These are phyloP conservation scores for Coelopa pilipes DNA, from an alignment of 2,888 invertebrate species.

Conservation along the genomic window DNA sequence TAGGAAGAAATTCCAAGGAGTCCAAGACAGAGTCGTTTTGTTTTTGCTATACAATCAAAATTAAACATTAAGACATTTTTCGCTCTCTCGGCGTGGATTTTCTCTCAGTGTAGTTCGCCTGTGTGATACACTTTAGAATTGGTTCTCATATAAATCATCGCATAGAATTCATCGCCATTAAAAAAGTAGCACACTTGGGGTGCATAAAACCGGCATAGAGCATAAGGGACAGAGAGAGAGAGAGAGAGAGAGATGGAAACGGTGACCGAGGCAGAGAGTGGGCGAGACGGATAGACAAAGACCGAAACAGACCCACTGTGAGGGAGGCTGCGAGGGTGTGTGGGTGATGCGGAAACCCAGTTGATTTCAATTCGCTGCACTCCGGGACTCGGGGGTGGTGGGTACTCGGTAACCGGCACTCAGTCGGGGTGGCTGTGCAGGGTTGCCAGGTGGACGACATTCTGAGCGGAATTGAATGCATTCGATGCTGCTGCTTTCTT, in stretches of 20 bases:
- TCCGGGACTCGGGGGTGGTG: too few species aligned
- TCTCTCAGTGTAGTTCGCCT: conserved; percentile 15
- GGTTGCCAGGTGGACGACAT: too few species aligned
- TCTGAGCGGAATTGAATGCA: too few species aligned
- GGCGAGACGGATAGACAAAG: not conserved
- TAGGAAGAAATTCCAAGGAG: not conserved
- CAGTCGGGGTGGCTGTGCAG: too few species aligned
- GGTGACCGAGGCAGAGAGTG: not conserved
- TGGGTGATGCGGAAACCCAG: too few species aligned
- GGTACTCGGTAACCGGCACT: too few species aligned
- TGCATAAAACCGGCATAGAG: not conserved
- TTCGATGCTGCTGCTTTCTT: too few species aligned
- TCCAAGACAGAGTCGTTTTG: conserved; percentile 1
- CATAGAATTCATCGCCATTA: conserved; percentile 19
- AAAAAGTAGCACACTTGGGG: conserved; percentile 7
- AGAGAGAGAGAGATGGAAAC: too few species aligned
- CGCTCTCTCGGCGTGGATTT: not conserved
- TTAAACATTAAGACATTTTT: not conserved
- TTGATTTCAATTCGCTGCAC: too few species aligned
- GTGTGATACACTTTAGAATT: not conserved
- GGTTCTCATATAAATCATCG: conserved; percentile 25
- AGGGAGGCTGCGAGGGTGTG: too few species aligned
- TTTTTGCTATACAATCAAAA: not conserved
- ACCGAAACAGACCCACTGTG: not conserved
- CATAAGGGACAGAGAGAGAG: too few species aligned